Evolutionary conservation across 1,140 invertebrate species (phyloP), one percentile per base, ranked within the genome.

Genomic region (Drosophila hydei): DNA sequence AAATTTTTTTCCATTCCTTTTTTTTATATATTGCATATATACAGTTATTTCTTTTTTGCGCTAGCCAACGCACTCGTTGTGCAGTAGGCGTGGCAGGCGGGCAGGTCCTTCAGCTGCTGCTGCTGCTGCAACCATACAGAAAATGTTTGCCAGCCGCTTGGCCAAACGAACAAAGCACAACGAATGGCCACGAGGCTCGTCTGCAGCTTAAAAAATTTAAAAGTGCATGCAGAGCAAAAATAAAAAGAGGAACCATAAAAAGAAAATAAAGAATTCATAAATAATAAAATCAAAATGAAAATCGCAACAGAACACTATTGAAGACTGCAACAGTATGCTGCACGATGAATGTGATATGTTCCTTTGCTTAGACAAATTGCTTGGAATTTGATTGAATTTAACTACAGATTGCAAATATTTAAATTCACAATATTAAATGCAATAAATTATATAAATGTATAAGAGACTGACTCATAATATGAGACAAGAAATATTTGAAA

Each of bases 251-350:
- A 33, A 38, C 12, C 16, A 23, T 9, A 40, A 50, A 65, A 73
- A 47, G n/a, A 54, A 58, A 40, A 54, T 43, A 77, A 83, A 74
- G 69, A 81, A 76, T 72, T 72, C 61, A 76, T 51, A 73, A 77
- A 73, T 58, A 45, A 40, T 54, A 63, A 80, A 69, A 61, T 43
- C 69, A 80, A 77, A 69, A 64, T 38, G 9, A 42, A 42, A 42
- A 42, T 16, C 38, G n/a, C 61, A 30, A 36, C 56, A 27, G 42
- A 48, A 61, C 36, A 1, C 47, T 21, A 60, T 68, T 43, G 48
- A 55, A 54, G n/a, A n/a, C 25, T 48, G 38, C n/a, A 27, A 21
- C 30, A 21, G 18, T 38, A 12, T 23, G 9, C 16, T 45, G 16
- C 0, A 16, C 16, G 14, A 42, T 18, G 45, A 43, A 58, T 33